phyloP scores from a whole-genome alignment of 2,113 vertebrate genomes.

The Delphinus delphis region DNA sequence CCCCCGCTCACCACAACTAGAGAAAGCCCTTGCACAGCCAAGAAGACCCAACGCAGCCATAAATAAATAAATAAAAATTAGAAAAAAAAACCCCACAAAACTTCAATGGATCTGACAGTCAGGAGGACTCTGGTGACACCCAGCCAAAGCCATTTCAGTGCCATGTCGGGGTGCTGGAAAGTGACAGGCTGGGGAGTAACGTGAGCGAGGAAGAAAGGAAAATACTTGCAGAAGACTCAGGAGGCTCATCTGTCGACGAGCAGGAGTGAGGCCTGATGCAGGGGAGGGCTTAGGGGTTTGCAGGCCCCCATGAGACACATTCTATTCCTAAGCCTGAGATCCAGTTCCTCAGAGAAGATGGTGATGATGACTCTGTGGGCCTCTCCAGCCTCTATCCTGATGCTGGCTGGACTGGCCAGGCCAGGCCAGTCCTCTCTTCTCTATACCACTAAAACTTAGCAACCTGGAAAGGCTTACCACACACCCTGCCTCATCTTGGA shows the following conservation, averaged over 20 bases:
- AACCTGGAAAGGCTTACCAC: constrained; percentile 20
- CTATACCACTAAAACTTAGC: neutral
- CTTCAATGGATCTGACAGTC: neutral
- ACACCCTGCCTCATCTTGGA: neutral
- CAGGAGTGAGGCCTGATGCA: neutral
- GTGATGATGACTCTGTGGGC: neutral
- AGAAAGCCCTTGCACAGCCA: no score
- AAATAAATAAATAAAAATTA: no score
- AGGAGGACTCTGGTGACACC: neutral
- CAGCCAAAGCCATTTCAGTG: neutral
- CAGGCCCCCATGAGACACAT: neutral
- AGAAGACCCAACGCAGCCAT: no score
- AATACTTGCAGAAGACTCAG: neutral
- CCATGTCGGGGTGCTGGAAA: neutral
- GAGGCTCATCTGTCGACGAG: neutral
- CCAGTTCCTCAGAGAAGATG: neutral
- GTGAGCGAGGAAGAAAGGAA: neutral
- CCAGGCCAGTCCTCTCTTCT: constrained; percentile 12
- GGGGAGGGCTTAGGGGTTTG: neutral
- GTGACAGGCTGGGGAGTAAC: neutral
- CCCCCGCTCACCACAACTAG: no score
- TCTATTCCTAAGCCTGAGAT: neutral
- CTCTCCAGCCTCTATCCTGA: neutral
- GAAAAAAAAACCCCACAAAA: neutral
- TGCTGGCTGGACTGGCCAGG: constrained; percentile 40